Evolutionary conservation across 2,888 invertebrate species (phyloP).

Genomic region (Scrobipalpa costella): DNA sequence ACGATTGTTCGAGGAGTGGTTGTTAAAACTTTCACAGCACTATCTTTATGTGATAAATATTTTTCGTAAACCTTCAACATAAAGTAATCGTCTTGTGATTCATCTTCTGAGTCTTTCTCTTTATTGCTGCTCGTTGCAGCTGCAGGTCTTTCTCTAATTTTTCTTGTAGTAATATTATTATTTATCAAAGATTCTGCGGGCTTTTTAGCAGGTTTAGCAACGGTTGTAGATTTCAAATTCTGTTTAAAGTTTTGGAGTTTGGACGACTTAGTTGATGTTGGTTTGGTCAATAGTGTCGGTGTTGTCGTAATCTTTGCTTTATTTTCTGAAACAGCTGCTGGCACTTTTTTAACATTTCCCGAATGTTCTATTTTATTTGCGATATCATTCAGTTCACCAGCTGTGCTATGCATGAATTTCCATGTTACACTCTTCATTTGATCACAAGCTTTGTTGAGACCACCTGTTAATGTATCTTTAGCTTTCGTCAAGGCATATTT

Average conservation of each 20-base stretch:
- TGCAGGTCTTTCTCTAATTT: not conserved
- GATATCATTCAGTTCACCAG: constrained; percentile 23
- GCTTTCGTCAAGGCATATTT: constrained; percentile 48
- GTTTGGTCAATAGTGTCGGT: not conserved
- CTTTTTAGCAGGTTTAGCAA: too few species aligned
- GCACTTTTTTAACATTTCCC: not conserved
- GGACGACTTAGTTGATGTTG: not conserved
- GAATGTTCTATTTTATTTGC: not conserved
- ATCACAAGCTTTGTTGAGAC: not conserved
- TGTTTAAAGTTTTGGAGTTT: not conserved
- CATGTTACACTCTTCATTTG: not conserved
- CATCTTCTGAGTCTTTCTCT: not conserved
- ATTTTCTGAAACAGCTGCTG: not conserved
- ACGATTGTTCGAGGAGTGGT: constrained; percentile 33
- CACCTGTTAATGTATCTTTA: constrained; percentile 45
- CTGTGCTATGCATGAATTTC: constrained; percentile 18
- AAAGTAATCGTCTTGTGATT: constrained; percentile 46
- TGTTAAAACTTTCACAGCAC: constrained; percentile 44
- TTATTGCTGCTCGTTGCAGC: not conserved
- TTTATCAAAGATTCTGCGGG: not conserved
- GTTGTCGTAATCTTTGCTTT: not conserved
- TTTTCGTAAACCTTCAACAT: constrained; percentile 56
- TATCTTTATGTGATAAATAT: constrained; percentile 49
- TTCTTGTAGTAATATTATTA: not conserved
- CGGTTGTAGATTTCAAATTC: not conserved